These are phyloP conservation scores for Madoqua kirkii DNA, from an alignment of 2,113 vertebrate genomes.

Conservation along the genomic window DNA sequence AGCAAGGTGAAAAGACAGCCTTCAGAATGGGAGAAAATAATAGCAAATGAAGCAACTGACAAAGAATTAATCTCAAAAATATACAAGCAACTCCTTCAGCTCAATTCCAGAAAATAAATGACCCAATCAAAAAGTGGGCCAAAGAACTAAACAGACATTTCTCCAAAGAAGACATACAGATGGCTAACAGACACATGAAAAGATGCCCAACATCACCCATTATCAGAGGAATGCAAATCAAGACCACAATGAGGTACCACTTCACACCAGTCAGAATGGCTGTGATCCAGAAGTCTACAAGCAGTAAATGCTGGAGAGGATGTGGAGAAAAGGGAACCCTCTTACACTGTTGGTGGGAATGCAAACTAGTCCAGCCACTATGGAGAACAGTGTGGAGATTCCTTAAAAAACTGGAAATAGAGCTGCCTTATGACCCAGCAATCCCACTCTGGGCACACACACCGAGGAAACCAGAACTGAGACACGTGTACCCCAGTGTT, in stretches of 20 bases:
- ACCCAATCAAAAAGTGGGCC: not conserved
- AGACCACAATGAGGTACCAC: not conserved
- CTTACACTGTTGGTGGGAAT: not conserved
- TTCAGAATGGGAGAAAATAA: not conserved
- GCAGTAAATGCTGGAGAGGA: not conserved
- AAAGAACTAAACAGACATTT: not conserved
- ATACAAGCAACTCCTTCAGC: not conserved
- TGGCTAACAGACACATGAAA: not conserved
- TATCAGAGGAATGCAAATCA: not conserved
- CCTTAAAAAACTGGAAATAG: not conserved
- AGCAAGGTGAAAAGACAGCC: not conserved
- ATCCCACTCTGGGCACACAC: not conserved
- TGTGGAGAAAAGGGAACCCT: not conserved
- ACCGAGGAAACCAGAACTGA: not conserved
- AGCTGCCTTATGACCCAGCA: not conserved
- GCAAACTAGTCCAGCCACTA: not conserved
- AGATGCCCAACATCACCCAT: not conserved
- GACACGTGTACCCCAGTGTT: not conserved
- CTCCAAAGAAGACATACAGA: not conserved
- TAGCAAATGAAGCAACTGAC: not conserved
- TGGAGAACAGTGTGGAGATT: not conserved
- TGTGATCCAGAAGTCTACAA: not conserved
- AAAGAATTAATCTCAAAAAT: not conserved
- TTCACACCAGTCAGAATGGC: not conserved
- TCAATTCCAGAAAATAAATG: not conserved